phyloP scores from a whole-genome alignment of 1,140 invertebrate genomes.

The Tetramorium simillimum region DNA sequence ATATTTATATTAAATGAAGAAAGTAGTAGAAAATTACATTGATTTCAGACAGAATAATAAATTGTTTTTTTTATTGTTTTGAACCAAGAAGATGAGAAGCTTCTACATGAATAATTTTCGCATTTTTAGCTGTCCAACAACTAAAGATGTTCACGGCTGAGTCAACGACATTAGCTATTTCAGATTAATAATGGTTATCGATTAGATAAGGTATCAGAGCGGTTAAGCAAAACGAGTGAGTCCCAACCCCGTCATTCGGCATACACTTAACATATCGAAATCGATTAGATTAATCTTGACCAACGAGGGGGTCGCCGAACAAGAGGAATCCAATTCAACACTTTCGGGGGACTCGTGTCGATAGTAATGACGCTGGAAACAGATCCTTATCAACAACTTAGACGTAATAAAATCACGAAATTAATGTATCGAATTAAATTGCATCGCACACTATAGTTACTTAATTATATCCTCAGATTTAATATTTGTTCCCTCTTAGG shows the following conservation, averaged over 20 bases:
- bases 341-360: background rate
- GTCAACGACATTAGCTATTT: background rate
- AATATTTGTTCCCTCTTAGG: background rate
- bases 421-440: background rate
- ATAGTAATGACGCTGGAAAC: background rate
- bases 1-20: background rate
- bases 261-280: background rate
- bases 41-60: background rate
- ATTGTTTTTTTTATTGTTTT: background rate
- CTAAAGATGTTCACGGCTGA: background rate
- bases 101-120: background rate
- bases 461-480: background rate
- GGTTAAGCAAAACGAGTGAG: background rate
- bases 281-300: conserved; percentile 16
- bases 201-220: background rate
- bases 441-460: background rate
- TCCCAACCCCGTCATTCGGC: background rate
- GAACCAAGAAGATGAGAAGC: background rate
- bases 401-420: background rate
- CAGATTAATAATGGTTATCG: conserved; percentile 1
- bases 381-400: background rate
- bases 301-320: background rate
- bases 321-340: conserved; percentile 37
- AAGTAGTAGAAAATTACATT: background rate
- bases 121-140: background rate